phyloP scores from a whole-genome alignment of 2,113 vertebrate species.

The Pontoporia blainvillei region DNA sequence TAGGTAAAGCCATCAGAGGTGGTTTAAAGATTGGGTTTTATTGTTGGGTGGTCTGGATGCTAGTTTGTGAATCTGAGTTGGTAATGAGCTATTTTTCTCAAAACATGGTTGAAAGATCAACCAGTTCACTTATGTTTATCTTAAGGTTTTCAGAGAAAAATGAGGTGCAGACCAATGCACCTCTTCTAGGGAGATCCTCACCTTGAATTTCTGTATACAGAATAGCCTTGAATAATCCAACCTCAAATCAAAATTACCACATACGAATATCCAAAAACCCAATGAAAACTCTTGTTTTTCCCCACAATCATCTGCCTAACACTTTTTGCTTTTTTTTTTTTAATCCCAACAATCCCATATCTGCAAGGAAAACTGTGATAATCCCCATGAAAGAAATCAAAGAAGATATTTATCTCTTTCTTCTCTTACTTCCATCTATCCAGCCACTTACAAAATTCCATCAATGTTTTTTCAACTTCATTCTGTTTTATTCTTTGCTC shows the following conservation, averaged over 20 bases:
- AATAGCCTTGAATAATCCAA: neutral
- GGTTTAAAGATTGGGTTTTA: neutral
- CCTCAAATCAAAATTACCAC: neutral
- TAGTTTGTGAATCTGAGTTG: constrained; percentile 7
- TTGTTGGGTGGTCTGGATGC: neutral
- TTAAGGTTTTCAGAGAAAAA: constrained; percentile 4
- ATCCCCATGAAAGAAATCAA: neutral
- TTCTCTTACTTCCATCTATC: neutral
- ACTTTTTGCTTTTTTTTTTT: neutral
- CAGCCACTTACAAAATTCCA: neutral
- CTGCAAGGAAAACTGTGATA: neutral
- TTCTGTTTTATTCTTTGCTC: neutral
- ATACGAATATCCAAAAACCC: neutral
- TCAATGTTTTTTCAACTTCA: neutral
- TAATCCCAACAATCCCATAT: neutral
- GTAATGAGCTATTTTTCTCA: neutral
- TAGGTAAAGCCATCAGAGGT: neutral
- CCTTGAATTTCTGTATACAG: neutral
- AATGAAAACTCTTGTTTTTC: neutral
- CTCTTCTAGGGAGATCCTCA: neutral
- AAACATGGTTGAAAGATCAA: neutral
- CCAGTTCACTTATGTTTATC: neutral
- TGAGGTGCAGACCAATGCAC: neutral
- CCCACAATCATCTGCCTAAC: neutral
- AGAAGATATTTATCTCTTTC: neutral